These are phyloP conservation scores for Lycia hirtaria DNA, from an alignment of 2,888 invertebrate genomes.

Conservation along the genomic window DNA sequence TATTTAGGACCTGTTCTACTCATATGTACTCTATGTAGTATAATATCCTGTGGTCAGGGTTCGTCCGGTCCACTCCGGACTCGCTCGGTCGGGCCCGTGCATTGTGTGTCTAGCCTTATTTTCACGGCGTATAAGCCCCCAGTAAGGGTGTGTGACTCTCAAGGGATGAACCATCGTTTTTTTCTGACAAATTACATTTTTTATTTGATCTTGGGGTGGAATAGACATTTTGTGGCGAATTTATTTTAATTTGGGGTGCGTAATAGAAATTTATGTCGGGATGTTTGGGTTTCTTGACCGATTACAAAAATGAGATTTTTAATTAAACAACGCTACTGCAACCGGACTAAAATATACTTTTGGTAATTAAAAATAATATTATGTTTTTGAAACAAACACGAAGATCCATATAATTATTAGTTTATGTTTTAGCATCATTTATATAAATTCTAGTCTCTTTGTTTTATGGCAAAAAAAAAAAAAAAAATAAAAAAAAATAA, in stretches of 20 bases:
- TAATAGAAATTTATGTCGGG: conserved; percentile 8
- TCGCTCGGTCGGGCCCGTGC: background rate
- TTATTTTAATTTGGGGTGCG: conserved; percentile 22
- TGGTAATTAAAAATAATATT: too few relatives aligned
- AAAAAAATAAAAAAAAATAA: too few relatives aligned
- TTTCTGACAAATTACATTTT: conserved; percentile 30
- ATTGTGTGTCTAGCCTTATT: background rate
- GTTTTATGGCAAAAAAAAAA: too few relatives aligned
- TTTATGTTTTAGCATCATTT: too few relatives aligned
- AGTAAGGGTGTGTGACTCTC: conserved; percentile 8
- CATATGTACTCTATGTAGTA: too few relatives aligned
- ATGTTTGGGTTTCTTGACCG: background rate
- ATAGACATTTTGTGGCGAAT: conserved; percentile 20
- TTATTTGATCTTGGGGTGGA: conserved; percentile 34
- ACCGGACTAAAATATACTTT: too few relatives aligned
- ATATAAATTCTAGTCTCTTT: background rate
- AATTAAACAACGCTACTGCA: too few relatives aligned
- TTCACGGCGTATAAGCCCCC: background rate
- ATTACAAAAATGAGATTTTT: too few relatives aligned
- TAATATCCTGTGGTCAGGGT: background rate
- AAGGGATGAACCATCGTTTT: conserved; percentile 17
- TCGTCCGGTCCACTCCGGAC: background rate
- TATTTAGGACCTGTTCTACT: too few relatives aligned
- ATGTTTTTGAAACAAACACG: too few relatives aligned
- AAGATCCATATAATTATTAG: too few relatives aligned